These are phyloP conservation scores for Lindbergichthys nudifrons DNA, from an alignment of 2,797 vertebrate species.

Conservation along the genomic window DNA sequence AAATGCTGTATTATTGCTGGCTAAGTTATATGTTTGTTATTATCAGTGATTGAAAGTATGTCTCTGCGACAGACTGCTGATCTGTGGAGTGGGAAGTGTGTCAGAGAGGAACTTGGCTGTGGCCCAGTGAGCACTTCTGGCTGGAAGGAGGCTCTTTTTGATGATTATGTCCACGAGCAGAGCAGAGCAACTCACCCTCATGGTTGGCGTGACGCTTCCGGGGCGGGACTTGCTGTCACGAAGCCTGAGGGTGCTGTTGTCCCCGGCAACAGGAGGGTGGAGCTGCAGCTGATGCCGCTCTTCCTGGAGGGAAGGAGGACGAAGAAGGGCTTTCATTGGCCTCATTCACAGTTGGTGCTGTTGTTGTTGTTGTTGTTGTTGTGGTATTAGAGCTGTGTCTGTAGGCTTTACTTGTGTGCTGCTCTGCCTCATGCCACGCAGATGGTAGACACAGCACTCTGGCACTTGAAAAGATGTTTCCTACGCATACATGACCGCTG, in stretches of 20 bases:
- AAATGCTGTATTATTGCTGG: background rate
- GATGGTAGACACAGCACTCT: constrained; percentile 49
- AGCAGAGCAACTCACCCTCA: constrained; percentile 88
- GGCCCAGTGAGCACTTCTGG: constrained; percentile 51
- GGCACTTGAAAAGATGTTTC: constrained; percentile 31
- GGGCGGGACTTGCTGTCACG: constrained; percentile 89
- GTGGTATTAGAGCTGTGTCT: constrained; percentile 52
- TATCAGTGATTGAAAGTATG: background rate
- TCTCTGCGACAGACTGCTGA: constrained; percentile 6
- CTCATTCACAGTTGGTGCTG: constrained; percentile 59
- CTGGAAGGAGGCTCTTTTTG: constrained; percentile 42
- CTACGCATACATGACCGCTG: constrained; percentile 7
- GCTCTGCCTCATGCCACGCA: constrained; percentile 59
- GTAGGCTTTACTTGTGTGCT: constrained; percentile 57
- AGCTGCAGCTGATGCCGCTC: constrained; percentile 91
- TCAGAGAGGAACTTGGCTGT: constrained; percentile 27
- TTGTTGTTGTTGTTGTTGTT: constrained; percentile 53
- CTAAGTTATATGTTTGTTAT: background rate
- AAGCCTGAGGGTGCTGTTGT: constrained; percentile 87
- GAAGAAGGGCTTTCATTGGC: constrained; percentile 67
- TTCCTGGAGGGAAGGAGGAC: constrained; percentile 85
- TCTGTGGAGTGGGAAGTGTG: constrained; percentile 21
- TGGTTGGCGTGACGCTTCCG: constrained; percentile 87
- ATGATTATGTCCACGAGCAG: constrained; percentile 44
- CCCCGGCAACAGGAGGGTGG: constrained; percentile 81